These are phyloP conservation scores for Lampropteryx suffumata DNA, from an alignment of 2,888 invertebrate species.

Conservation along the genomic window DNA sequence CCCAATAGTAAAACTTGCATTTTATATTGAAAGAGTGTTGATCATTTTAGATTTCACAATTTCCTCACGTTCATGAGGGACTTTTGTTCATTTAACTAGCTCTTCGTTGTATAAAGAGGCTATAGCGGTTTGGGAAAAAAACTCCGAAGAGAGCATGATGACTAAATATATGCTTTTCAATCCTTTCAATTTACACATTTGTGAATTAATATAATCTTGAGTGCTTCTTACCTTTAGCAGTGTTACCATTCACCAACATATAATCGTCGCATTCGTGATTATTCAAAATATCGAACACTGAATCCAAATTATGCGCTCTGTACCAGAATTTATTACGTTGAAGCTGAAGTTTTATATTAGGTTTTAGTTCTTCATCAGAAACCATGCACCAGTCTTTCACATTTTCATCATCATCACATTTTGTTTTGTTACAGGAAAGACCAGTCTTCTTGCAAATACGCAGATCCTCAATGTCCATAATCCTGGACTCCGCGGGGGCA, in stretches of 20 bases:
- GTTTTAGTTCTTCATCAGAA: slow-evolving; percentile 18
- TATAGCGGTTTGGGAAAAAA: too few relatives aligned
- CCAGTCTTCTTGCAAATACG: slow-evolving; percentile 37
- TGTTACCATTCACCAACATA: slow-evolving; percentile 87
- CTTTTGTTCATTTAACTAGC: too few relatives aligned
- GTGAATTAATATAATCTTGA: too few relatives aligned
- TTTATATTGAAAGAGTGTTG: too few relatives aligned
- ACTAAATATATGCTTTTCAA: too few relatives aligned
- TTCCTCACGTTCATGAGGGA: too few relatives aligned
- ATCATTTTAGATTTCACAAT: too few relatives aligned
- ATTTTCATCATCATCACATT: slow-evolving; percentile 24
- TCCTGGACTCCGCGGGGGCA: slow-evolving; percentile 43
- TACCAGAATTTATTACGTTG: slow-evolving; percentile 74
- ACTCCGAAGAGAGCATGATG: too few relatives aligned
- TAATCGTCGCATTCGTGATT: slow-evolving; percentile 70
- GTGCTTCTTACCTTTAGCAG: slow-evolving; percentile 83
- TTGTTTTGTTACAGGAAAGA: slow-evolving; percentile 27
- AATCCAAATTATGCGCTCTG: slow-evolving; percentile 71
- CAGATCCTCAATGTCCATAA: slow-evolving; percentile 57
- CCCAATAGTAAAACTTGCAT: too few relatives aligned
- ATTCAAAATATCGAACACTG: slow-evolving; percentile 78
- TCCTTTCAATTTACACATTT: too few relatives aligned
- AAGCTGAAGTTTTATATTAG: slow-evolving; percentile 50
- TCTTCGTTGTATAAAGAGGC: too few relatives aligned
- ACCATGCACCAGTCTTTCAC: slow-evolving; percentile 34